phyloP scores from a whole-genome alignment of 2,888 invertebrate species.

The Agriopis marginaria region DNA sequence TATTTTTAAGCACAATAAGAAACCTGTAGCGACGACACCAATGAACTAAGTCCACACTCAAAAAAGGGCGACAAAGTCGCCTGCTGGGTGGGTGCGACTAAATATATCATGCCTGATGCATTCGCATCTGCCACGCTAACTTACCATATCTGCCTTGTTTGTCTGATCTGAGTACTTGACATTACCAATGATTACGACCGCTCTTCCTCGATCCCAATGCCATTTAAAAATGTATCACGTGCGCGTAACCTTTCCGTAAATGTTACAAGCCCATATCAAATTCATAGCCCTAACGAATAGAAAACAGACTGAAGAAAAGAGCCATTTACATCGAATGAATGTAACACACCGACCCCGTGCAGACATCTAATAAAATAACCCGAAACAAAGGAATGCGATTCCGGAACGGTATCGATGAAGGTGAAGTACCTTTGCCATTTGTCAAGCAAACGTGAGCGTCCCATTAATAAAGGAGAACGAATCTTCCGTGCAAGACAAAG shows the following conservation, averaged over 20 bases:
- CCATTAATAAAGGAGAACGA: conserved; percentile 82
- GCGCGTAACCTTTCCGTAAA: conserved; percentile 41
- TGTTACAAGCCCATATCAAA: conserved; percentile 37
- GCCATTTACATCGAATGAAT: conserved; percentile 40
- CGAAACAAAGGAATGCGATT: conserved; percentile 50
- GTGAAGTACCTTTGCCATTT: conserved; percentile 64
- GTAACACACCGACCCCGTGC: conserved; percentile 43
- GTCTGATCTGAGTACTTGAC: conserved; percentile 22
- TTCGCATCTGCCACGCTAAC: too few species aligned
- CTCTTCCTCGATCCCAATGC: conserved; percentile 15
- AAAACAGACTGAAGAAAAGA: conserved; percentile 29
- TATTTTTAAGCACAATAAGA: too few species aligned
- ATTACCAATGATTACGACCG: conserved; percentile 21
- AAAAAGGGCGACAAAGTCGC: too few species aligned
- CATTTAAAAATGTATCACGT: conserved; percentile 40
- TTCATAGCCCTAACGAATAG: conserved; percentile 35
- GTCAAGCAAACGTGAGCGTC: conserved; percentile 77
- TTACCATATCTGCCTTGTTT: too few species aligned
- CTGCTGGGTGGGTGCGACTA: too few species aligned
- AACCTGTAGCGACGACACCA: not conserved
- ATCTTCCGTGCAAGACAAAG: conserved; percentile 82
- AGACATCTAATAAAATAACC: conserved; percentile 47
- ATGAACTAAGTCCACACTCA: too few species aligned
- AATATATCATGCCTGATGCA: too few species aligned
- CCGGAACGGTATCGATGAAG: conserved; percentile 44